Evolutionary conservation across 1,140 invertebrate species (phyloP).

Genomic region (Nilaparvata lugens): DNA sequence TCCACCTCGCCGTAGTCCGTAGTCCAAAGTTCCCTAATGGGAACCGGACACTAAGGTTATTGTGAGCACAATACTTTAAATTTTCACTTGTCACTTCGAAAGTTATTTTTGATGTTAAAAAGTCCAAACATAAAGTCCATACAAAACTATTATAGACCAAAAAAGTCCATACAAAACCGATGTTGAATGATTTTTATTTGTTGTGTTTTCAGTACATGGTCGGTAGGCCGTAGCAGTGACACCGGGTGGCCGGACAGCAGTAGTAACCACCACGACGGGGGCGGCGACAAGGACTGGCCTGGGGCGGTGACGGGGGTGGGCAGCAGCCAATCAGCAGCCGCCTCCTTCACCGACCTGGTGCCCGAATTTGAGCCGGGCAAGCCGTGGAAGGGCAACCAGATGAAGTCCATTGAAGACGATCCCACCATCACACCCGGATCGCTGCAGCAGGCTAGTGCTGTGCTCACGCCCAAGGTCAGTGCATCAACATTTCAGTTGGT

Average conservation of each 20-base stretch:
- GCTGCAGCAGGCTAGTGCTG: slow-evolving; percentile 47
- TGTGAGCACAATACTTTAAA: too few relatives aligned
- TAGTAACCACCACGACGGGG: slow-evolving; percentile 43
- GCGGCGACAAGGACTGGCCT: slow-evolving; percentile 62
- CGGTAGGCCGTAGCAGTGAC: slow-evolving; percentile 47
- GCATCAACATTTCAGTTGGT: too few relatives aligned
- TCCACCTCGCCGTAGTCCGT: too few relatives aligned
- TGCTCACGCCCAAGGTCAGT: too few relatives aligned
- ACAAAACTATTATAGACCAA: too few relatives aligned
- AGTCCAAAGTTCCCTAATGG: too few relatives aligned
- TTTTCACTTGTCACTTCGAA: too few relatives aligned
- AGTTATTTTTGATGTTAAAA: too few relatives aligned
- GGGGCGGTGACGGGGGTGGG: slow-evolving; percentile 46
- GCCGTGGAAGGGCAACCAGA: slow-evolving; percentile 89
- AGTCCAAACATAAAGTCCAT: too few relatives aligned
- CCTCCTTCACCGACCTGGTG: slow-evolving; percentile 77
- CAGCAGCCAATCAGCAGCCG: slow-evolving; percentile 46
- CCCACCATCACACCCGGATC: slow-evolving; percentile 94
- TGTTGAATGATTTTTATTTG: too few relatives aligned
- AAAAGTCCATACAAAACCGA: too few relatives aligned
- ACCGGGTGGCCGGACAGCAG: slow-evolving; percentile 69
- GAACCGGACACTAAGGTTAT: too few relatives aligned
- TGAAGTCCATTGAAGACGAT: slow-evolving; percentile 95
- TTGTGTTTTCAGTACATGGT: slow-evolving; percentile 52
- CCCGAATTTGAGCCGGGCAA: slow-evolving; percentile 97